Percentiles rank a stretch among this genome's conserved stretches.
Conservation (phyloP, 2,888 invertebrate genomes). For the Pyrrhosoma nymphula region DNA sequence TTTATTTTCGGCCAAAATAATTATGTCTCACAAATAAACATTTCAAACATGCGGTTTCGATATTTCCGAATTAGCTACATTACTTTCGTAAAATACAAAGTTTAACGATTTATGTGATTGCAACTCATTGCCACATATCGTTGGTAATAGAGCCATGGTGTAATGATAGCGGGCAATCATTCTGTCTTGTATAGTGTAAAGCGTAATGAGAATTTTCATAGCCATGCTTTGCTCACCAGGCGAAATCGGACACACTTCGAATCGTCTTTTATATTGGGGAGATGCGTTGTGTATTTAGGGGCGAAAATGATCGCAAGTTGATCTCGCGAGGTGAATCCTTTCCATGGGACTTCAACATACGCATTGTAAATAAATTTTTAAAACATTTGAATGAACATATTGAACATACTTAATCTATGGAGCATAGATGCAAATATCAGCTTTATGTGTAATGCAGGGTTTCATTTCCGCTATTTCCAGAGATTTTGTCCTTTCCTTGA, state of each 20-base stretch:
- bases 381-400: background rate
- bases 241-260: background rate
- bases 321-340: constrained; percentile 44
- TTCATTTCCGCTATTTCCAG: background rate
- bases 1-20: background rate
- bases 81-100: background rate
- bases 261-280: background rate
- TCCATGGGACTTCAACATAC: background rate
- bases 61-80: background rate
- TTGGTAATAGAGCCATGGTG: background rate
- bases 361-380: background rate
- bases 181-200: background rate
- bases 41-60: background rate
- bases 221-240: background rate
- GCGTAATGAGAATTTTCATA: background rate
- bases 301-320: constrained; percentile 6
- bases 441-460: constrained; percentile 44
- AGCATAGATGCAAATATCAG: constrained; percentile 16
- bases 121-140: background rate
- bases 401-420: background rate
- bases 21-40: background rate
- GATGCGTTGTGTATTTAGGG: background rate
- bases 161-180: background rate
- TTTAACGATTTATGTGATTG: background rate
- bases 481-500: background rate